phyloP scores from a whole-genome alignment of 2,888 invertebrate genomes.

The Baronia brevicornis region DNA sequence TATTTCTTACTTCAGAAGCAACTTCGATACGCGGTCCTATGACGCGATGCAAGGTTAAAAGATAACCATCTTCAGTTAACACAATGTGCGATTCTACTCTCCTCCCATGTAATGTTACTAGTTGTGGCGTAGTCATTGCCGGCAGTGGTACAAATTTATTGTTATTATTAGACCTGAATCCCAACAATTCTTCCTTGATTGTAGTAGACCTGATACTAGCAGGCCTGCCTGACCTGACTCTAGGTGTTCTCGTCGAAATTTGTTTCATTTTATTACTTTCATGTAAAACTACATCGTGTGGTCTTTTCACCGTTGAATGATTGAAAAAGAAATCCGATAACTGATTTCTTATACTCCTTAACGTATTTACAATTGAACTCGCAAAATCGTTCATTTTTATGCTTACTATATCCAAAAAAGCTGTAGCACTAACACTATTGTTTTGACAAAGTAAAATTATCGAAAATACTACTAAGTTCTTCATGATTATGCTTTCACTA shows the following conservation, averaged over 20 bases:
- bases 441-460: slow-evolving; percentile 15
- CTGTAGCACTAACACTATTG: slow-evolving; percentile 23
- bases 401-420: slow-evolving; percentile 25
- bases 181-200: too few relatives aligned
- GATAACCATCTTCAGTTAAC: slow-evolving; percentile 45
- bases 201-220: too few relatives aligned
- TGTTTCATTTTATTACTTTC: too few relatives aligned
- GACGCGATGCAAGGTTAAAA: slow-evolving; percentile 46
- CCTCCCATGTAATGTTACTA: slow-evolving; percentile 42
- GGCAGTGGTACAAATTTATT: slow-evolving; percentile 32
- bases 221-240: slow-evolving; percentile 23
- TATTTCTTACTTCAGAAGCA: slow-evolving; percentile 15
- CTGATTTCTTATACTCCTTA: slow-evolving; percentile 24
- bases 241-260: slow-evolving; percentile 3
- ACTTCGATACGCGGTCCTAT: slow-evolving; percentile 14
- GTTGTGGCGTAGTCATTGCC: slow-evolving; percentile 39
- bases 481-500: slow-evolving; percentile 15
- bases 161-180: slow-evolving; percentile 22
- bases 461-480: slow-evolving; percentile 14
- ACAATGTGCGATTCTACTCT: slow-evolving; percentile 43
- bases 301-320: slow-evolving; percentile 2
- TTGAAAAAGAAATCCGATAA: slow-evolving; percentile 9
- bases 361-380: slow-evolving; percentile 18
- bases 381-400: slow-evolving; percentile 28
- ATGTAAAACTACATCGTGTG: background rate